Base-by-base conservation (phyloP, 1,140 invertebrate species). In the Sycophila sp. region DNA sequence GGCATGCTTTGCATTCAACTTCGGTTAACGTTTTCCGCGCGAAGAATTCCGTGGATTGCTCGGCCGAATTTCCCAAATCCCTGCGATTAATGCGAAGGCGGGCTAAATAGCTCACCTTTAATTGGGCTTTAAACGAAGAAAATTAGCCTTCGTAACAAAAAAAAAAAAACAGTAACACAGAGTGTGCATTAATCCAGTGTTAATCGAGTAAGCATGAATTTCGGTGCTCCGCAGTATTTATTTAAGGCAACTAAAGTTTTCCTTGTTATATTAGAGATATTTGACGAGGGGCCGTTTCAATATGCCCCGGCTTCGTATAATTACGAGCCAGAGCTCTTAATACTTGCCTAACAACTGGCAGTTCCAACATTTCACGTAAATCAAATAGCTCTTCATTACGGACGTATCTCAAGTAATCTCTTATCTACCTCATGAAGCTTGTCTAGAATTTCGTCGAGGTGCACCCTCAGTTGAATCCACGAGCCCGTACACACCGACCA, bases 381-480 rank as follows among this genome's bases (percentile, higher is more conserved):
- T 53, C 51, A 30, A 53, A 53, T 13, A 53, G 24, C 26, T 53
- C 51, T 53, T 53, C 51, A 53, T 53, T 28, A 53, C 24, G 1
- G 49, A 53, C 10, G 15, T 53, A 53, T 53, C 15, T 3, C 42
- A 22, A 45, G 19, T 45, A 22, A 45, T 45, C 42, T 17, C 17
- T 42, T 42, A 42, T 17, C 1, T 4, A 40, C n/a, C 15, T 40
- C 38, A n/a, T 40, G 13, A n/a, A 15, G 8, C n/a, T 40, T 40
- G 13, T 40, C 38, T 3, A 40, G n/a, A 40, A 40, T 40, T 40
- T 40, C 38, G 38, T n/a, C 13, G 38, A 40, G 13, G 11, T 40
- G 38, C 13, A 15, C 13, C 38, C 10, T 4, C 13, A 11, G 38
- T n/a, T 47, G 19, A 7, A 40, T 47, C 1, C 10, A 6, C 6